Conservation (phyloP, 53 echinoderm and acorn worm species). For the Hippasteria phrygiana region DNA sequence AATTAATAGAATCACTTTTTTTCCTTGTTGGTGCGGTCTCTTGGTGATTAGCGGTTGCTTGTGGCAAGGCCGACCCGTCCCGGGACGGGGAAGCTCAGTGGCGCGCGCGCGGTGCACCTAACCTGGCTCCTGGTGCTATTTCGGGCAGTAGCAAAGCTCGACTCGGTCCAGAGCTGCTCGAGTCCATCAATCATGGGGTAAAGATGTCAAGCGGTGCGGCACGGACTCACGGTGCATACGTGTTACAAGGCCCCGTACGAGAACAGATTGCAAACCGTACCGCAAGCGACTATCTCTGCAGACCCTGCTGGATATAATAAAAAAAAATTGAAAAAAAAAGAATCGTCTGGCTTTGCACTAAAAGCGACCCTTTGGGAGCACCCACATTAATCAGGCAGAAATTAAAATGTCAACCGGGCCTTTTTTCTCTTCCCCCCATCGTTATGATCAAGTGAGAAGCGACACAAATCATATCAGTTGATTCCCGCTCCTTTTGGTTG, state of each 20-base stretch:
- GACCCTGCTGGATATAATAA: constrained; percentile 36
- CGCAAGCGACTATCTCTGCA: constrained; percentile 16
- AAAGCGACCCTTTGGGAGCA: constrained; percentile 44
- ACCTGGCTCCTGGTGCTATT: constrained; percentile 12
- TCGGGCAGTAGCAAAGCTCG: not conserved
- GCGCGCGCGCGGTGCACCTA: no score
- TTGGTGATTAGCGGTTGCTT: constrained; percentile 50
- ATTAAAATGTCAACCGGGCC: constrained; percentile 62
- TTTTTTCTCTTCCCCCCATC: constrained; percentile 10
- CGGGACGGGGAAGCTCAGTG: no score
- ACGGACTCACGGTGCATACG: constrained; percentile 12
- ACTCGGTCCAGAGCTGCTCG: constrained; percentile 20
- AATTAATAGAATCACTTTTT: constrained; percentile 63
- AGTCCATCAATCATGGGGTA: constrained; percentile 26
- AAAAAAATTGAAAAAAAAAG: no score
- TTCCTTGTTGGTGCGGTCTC: not conserved
- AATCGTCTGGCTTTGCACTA: constrained; percentile 62
- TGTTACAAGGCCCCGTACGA: constrained; percentile 24
- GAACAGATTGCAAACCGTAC: constrained; percentile 45
- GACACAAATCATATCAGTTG: constrained; percentile 52
- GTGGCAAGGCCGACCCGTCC: constrained; percentile 39
- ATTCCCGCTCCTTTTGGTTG: constrained; percentile 46
- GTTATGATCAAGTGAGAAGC: constrained; percentile 51
- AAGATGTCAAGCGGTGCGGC: constrained; percentile 32
- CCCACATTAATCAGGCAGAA: constrained; percentile 61